phyloP scores from a whole-genome alignment of 2,113 vertebrate species.

The Etheostoma cragini region DNA sequence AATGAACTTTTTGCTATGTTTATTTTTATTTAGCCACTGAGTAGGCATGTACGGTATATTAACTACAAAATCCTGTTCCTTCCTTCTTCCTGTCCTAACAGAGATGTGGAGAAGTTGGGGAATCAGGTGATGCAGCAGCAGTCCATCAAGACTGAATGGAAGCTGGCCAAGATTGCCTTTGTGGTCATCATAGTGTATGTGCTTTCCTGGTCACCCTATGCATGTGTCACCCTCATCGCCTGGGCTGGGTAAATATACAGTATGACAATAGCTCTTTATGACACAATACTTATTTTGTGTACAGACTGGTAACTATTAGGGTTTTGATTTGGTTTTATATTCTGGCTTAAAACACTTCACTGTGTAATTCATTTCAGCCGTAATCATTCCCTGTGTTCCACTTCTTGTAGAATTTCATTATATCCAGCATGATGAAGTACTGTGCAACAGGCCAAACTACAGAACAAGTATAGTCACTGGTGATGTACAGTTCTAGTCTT shows the following conservation, averaged over 20 bases:
- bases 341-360: conserved; percentile 5
- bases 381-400: conserved; percentile 15
- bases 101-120: conserved; percentile 86
- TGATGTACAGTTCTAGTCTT: neutral
- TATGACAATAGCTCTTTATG: neutral
- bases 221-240: conserved; percentile 91
- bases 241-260: conserved; percentile 89
- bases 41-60: neutral
- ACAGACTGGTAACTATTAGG: neutral
- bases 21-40: neutral
- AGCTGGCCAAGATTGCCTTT: conserved; percentile 93
- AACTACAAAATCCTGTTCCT: neutral
- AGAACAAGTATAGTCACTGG: neutral
- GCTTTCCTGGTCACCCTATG: conserved; percentile 95
- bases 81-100: conserved; percentile 57
- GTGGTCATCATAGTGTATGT: conserved; percentile 92
- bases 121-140: conserved; percentile 83
- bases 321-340: neutral
- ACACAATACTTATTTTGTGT: neutral
- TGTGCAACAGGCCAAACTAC: neutral
- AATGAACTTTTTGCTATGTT: neutral
- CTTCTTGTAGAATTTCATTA: conserved; percentile 4
- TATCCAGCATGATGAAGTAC: conserved; percentile 11
- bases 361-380: conserved; percentile 24
- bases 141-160: conserved; percentile 93